phyloP scores from a whole-genome alignment of 2,888 invertebrate genomes.

The Agrilus mali region DNA sequence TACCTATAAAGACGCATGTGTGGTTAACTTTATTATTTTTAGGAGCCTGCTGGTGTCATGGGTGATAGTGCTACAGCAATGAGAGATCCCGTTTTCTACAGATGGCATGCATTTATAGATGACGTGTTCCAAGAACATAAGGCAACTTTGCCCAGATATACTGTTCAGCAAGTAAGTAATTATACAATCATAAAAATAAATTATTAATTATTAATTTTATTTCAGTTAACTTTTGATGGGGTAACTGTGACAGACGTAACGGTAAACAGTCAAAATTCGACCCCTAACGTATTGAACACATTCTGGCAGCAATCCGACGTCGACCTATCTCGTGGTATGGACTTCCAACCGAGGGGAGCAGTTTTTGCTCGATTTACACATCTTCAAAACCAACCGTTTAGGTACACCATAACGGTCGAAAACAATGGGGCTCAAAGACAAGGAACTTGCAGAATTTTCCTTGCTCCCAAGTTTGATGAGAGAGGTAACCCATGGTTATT shows the following conservation, averaged over 20 bases:
- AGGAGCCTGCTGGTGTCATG: slow-evolving; percentile 74
- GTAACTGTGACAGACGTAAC: slow-evolving; percentile 46
- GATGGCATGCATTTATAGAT: slow-evolving; percentile 72
- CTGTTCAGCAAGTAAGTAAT: slow-evolving; percentile 38
- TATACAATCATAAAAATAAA: not conserved
- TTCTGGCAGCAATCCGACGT: slow-evolving; percentile 73
- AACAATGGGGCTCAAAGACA: slow-evolving; percentile 35
- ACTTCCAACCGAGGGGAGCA: slow-evolving; percentile 65
- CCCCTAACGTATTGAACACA: slow-evolving; percentile 47
- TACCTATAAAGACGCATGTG: too few relatives aligned
- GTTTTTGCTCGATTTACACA: slow-evolving; percentile 65
- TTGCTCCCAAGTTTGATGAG: slow-evolving; percentile 55
- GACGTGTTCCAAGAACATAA: slow-evolving; percentile 68
- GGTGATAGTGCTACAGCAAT: slow-evolving; percentile 75
- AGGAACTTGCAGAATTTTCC: slow-evolving; percentile 58
- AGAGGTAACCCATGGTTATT: slow-evolving; percentile 46
- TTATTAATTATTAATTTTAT: slow-evolving; percentile 7
- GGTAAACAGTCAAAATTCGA: slow-evolving; percentile 39
- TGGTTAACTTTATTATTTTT: slow-evolving; percentile 8
- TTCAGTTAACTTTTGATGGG: slow-evolving; percentile 50
- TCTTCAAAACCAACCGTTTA: slow-evolving; percentile 60
- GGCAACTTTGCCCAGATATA: slow-evolving; percentile 53
- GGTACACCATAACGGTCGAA: slow-evolving; percentile 39
- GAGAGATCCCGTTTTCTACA: slow-evolving; percentile 78
- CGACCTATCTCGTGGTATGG: slow-evolving; percentile 67